phyloP scores from a whole-genome alignment of 2,888 invertebrate genomes.

The Sipha maydis region DNA sequence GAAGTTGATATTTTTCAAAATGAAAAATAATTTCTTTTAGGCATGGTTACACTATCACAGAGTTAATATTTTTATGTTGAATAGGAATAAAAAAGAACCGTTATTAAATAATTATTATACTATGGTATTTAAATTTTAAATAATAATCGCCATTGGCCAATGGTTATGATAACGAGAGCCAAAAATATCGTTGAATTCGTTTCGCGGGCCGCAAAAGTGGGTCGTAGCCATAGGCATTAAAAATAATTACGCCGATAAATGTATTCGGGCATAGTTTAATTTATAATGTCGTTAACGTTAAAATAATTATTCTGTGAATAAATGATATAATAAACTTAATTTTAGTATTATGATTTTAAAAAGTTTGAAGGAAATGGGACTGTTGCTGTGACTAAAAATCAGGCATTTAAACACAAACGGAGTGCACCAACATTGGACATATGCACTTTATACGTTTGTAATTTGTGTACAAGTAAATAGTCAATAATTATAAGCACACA shows the following conservation, averaged over 20 bases:
- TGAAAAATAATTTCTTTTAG: background rate
- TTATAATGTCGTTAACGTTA: background rate
- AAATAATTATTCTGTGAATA: constrained; percentile 9
- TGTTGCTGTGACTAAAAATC: too few relatives aligned
- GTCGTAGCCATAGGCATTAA: constrained; percentile 2
- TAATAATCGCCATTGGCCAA: background rate
- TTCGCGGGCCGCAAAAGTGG: background rate
- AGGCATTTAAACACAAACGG: too few relatives aligned
- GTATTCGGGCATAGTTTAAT: background rate
- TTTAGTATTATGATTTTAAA: background rate
- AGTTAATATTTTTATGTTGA: background rate
- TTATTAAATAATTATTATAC: background rate
- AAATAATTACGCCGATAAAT: constrained; percentile 6
- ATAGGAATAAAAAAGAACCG: background rate
- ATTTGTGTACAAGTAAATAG: too few relatives aligned
- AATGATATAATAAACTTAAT: background rate
- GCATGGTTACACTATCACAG: too few relatives aligned
- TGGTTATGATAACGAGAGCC: background rate
- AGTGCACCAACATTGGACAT: too few relatives aligned
- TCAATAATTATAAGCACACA: too few relatives aligned
- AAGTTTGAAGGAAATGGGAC: too few relatives aligned
- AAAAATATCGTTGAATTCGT: background rate
- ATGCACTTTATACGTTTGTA: too few relatives aligned
- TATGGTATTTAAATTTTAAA: background rate
- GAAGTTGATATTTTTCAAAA: background rate